Conservation (phyloP, 2,888 invertebrate species). For the Crocallis elinguaria region DNA sequence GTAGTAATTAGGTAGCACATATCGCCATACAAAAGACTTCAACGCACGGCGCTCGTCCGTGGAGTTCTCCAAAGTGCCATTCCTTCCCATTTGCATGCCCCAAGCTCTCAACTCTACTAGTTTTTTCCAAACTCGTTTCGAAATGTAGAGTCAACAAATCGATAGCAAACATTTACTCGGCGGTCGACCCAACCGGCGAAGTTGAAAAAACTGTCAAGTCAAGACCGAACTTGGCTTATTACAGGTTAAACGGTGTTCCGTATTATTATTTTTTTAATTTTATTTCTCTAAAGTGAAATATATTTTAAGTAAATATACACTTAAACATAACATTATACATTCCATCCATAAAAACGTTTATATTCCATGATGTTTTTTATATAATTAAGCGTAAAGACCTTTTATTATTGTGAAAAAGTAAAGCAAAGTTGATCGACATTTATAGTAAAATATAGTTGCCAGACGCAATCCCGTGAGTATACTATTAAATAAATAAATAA, state of each 20-base stretch:
- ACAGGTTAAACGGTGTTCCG: conserved; percentile 29
- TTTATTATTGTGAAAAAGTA: too few relatives aligned
- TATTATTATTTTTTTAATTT: conserved; percentile 1
- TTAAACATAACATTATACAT: too few relatives aligned
- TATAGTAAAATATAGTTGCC: too few relatives aligned
- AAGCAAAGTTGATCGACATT: too few relatives aligned
- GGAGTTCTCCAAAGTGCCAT: not conserved
- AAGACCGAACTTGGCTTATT: conserved; percentile 1
- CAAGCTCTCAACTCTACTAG: conserved; percentile 38
- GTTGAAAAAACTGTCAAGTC: conserved; percentile 26
- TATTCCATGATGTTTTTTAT: too few relatives aligned
- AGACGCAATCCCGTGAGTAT: too few relatives aligned
- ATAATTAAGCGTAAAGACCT: too few relatives aligned
- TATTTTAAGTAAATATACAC: too few relatives aligned
- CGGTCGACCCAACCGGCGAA: conserved; percentile 12
- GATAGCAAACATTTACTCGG: conserved; percentile 61
- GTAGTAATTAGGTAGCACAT: not conserved
- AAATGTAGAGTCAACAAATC: conserved; percentile 60
- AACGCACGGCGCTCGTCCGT: conserved; percentile 45
- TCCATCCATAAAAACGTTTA: too few relatives aligned
- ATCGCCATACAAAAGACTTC: conserved; percentile 62
- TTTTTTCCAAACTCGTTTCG: conserved; percentile 46
- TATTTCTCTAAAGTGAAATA: too few relatives aligned
- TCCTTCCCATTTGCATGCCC: conserved; percentile 37
- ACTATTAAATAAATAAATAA: too few relatives aligned